phyloP scores from a whole-genome alignment of 2,113 vertebrate genomes.

The Gasterosteus nipponicus region DNA sequence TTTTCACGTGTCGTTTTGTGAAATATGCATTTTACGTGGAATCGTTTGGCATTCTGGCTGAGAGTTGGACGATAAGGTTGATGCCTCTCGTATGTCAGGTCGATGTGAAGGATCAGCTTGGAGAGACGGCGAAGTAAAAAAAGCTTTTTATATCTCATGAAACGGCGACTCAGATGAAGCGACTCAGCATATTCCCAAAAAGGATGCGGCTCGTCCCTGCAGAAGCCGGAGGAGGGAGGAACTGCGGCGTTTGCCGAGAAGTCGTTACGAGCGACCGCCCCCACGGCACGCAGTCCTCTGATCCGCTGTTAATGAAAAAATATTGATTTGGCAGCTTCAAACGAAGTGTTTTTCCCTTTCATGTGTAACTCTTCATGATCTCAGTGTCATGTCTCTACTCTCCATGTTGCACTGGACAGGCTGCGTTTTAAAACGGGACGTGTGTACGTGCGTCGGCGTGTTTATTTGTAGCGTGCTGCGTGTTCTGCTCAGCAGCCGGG shows the following conservation, averaged over 20 bases:
- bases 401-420: neutral
- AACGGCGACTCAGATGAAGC: neutral
- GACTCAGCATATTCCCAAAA: neutral
- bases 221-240: neutral
- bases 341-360: neutral
- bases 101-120: no score
- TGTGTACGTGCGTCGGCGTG: neutral
- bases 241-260: neutral
- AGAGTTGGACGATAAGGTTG: neutral
- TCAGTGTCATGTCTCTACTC: neutral
- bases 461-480: neutral
- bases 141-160: neutral
- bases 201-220: neutral
- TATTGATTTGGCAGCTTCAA: conserved; percentile 9
- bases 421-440: neutral
- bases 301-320: neutral
- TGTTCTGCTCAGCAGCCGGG: neutral
- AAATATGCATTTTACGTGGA: neutral
- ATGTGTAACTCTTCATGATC: conserved; percentile 18
- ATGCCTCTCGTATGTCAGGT: no score
- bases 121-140: no score
- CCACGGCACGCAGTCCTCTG: neutral
- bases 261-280: neutral
- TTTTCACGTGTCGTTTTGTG: neutral
- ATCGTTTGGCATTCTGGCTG: neutral